Base-by-base conservation (phyloP, 2,797 vertebrate species). In the Euthynnus affinis region DNA sequence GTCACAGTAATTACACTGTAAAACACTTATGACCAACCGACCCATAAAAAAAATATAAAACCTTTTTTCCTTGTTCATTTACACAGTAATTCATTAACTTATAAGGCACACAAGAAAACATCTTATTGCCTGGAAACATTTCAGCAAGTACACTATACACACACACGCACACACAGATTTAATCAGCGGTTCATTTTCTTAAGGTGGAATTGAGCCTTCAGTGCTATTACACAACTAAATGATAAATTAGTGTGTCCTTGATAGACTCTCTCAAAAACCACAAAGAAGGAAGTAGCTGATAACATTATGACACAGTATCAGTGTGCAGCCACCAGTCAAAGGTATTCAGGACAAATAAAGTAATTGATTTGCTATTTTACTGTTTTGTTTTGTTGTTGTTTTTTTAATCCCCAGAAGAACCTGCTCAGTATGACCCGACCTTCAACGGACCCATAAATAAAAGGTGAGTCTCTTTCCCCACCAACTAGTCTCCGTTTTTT, bases 391-490 rank as follows among this genome's bases (percentile, higher is more conserved):
- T 66, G 3, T 63, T 20, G 9, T 69, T 86, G 15, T 76, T 57
- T 67, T 66, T 6, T 63, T 20, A 9, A 18, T 49, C 46, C 62
- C 17, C 86, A 98, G 97, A 96, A 18, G 94, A 95, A 29, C 83
- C 95, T 9, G 88, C 81, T 25, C 82, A 95, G 77, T 95, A 90
- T 72, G 96, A 98, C 83, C 93, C 94, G 2, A 88, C 70, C 6
- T 98, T 97, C 76, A 94, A 74, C 23, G 97, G 97, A 13, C 96
- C 97, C 49, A 95, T 98, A 78, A 92, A 90, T 34, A 96, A 96
- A 22, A 96, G 97, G 97, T 98, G 56, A 85, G 81, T 70, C 23
- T 49, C 34, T 40, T 40, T 49, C 25, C 2, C 22, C 40, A 10
- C 15, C 18, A 10, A 17, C 20, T 6, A 17, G 9, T 55, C 27